Conservation (phyloP, 2,888 invertebrate genomes). For the Troides oblongomaculatus region DNA sequence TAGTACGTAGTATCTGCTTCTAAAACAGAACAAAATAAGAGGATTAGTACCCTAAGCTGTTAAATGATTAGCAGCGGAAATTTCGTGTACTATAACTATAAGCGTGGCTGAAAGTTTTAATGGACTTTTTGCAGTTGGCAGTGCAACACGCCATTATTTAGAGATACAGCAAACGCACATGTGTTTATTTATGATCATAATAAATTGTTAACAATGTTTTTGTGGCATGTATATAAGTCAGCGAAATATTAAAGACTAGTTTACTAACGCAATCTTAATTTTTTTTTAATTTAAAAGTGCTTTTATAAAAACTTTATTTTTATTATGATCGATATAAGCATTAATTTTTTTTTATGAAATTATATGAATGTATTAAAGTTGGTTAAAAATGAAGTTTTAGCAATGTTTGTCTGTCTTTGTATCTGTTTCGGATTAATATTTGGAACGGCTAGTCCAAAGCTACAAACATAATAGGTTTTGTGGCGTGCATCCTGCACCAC, state of each 20-base stretch:
- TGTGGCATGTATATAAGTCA: not conserved
- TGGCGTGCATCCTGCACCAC: too few species aligned
- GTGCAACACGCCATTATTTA: conserved; percentile 23
- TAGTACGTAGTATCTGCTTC: not conserved
- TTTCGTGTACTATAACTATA: conserved; percentile 10
- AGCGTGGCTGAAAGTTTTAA: conserved; percentile 23
- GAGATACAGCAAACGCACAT: conserved; percentile 18
- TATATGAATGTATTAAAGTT: too few species aligned
- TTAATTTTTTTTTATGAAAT: too few species aligned
- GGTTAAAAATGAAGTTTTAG: too few species aligned
- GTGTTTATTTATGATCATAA: conserved; percentile 24
- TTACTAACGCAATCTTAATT: too few species aligned
- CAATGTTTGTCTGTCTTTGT: too few species aligned
- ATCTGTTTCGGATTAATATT: too few species aligned
- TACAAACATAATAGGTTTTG: too few species aligned
- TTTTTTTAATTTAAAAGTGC: too few species aligned
- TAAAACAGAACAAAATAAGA: conserved; percentile 17
- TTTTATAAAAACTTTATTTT: too few species aligned
- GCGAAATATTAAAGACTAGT: not conserved
- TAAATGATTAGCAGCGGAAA: conserved; percentile 25
- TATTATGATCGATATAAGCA: too few species aligned
- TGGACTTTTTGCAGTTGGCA: conserved; percentile 24
- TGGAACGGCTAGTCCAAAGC: too few species aligned
- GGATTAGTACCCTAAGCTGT: conserved; percentile 18
- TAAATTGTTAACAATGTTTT: conserved; percentile 19